phyloP scores from a whole-genome alignment of 1,140 invertebrate species.

The Hetaerina americana region DNA sequence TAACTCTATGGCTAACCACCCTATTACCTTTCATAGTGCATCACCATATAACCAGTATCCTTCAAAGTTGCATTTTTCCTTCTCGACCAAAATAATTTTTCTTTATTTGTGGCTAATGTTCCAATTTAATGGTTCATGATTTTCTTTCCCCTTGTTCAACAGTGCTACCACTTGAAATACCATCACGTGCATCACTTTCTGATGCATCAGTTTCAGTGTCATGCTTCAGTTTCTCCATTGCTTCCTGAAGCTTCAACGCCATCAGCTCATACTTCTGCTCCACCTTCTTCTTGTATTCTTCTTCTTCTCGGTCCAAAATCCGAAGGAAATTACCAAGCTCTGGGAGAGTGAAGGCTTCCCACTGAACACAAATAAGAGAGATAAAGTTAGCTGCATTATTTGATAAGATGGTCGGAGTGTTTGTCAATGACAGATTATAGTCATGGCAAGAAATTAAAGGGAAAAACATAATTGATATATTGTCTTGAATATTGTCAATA shows the following conservation, averaged over 20 bases:
- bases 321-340: constrained; percentile 43
- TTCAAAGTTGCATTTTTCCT: background rate
- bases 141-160: background rate
- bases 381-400: background rate
- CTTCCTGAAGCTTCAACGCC: constrained; percentile 12
- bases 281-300: constrained; percentile 38
- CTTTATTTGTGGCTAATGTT: background rate
- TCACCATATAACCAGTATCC: background rate
- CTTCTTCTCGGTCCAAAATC: constrained; percentile 42
- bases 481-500: no score
- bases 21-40: background rate
- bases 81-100: background rate
- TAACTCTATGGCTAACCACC: background rate
- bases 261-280: constrained; percentile 34
- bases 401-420: no score
- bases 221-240: constrained; percentile 8
- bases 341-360: constrained; percentile 45
- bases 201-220: background rate
- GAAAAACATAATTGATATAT: no score
- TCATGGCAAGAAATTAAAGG: no score
- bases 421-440: no score
- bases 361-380: constrained; percentile 27
- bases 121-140: background rate
- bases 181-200: background rate
- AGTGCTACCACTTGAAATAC: background rate